Evolutionary conservation across 2,113 vertebrate species (phyloP).

Genomic region (Apodemus speciosus): DNA sequence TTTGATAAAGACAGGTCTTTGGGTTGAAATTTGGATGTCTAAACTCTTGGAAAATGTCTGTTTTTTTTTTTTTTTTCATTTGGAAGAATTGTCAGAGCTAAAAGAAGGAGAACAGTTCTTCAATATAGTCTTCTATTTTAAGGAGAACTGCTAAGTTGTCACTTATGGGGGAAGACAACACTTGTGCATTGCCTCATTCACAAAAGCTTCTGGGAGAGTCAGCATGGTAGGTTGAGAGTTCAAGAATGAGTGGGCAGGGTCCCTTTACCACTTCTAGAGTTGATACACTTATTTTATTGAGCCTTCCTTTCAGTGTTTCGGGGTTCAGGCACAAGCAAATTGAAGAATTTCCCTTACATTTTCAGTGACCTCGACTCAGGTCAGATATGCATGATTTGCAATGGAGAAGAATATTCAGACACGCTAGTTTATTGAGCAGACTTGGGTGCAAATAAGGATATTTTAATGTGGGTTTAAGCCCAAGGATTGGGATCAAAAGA

Average conservation of each 20-base stretch:
- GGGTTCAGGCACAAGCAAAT: not conserved
- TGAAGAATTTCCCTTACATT: not conserved
- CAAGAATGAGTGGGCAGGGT: not conserved
- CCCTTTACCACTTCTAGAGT: not conserved
- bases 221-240: constrained; percentile 57
- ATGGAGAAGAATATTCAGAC: not conserved
- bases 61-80: constrained; percentile 80
- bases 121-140: constrained; percentile 81
- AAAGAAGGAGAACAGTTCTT: constrained; percentile 71
- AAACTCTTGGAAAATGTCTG: constrained; percentile 81
- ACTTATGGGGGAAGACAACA: constrained; percentile 69
- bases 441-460: not conserved
- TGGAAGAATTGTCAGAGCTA: constrained; percentile 81
- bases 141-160: constrained; percentile 81
- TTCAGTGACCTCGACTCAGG: not conserved
- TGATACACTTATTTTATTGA: not conserved
- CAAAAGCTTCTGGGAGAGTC: constrained; percentile 74
- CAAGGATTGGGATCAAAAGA: not conserved
- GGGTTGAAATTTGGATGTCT: constrained; percentile 84
- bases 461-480: not conserved
- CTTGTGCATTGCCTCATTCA: constrained; percentile 78
- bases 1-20: constrained; percentile 84
- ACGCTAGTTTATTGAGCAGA: not conserved
- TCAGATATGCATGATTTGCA: not conserved
- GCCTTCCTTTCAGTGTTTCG: not conserved